Base-by-base conservation (phyloP, 2,113 vertebrate genomes). In the Notarius quadriscutis region DNA sequence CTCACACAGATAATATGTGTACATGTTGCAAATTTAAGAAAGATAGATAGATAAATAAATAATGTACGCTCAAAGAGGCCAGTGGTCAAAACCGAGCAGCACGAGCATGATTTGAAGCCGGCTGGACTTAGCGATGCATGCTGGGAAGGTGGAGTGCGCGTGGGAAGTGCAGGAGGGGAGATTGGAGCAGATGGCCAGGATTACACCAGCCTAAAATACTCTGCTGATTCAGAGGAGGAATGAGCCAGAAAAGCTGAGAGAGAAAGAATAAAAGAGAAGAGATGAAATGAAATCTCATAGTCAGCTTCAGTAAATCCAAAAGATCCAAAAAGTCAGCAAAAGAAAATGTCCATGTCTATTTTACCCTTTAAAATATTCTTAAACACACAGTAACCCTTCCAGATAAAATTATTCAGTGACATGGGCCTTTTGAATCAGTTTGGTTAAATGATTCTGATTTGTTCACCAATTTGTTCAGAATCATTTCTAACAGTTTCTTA, bases 171-270 rank as follows among this genome's bases (percentile, higher is more conserved):
- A 77, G 75, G 80, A 90, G 87, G 69, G 0, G 27, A 75, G 67
- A 63, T 48, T 62, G 81, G 91, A 94, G 92, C 95, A 95, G 95
- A 95, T 95, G 95, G 95, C 93, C 91, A 89, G 94, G 94, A 95
- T 96, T 95, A 95, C 94, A 93, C 92, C 87, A 86, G 91, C 94
- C 93, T 92, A 93, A 95, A 95, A 94, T 95, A 94, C 94, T 93
- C 91, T 72, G 89, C 92, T 93, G 94, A 94, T 95, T 93, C 91
- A 94, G 93, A 91, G 92, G 91, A 90, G 92, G 91, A 94, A 93
- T 93, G 91, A 92, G 91, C 93, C 90, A 89, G 88, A 89, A 90
- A 89, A 82, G 67, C 79, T 80, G 27, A 58, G 81, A 55, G n/a
- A 85, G 85, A 48, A 51, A 53, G 74, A 85, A 62, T 78, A 75